phyloP scores from a whole-genome alignment of 2,113 vertebrate genomes.

The Halichoeres trimaculatus region DNA sequence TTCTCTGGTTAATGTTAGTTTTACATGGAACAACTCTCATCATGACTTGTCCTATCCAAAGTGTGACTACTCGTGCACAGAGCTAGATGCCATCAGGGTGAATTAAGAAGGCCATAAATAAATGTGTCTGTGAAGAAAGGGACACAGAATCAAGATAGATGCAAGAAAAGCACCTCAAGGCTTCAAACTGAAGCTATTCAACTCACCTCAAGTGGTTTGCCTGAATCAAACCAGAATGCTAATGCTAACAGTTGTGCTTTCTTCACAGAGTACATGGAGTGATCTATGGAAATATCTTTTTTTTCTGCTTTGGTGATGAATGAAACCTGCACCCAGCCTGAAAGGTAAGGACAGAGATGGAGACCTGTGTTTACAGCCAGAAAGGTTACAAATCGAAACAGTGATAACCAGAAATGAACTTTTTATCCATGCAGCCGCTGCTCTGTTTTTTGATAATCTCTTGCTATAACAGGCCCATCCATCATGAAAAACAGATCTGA shows the following conservation, averaged over 20 bases:
- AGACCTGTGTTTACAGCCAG: conserved; percentile 40
- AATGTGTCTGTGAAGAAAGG: conserved; percentile 49
- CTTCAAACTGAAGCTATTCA: conserved; percentile 46
- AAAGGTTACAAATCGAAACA: conserved; percentile 59
- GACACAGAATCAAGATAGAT: conserved; percentile 49
- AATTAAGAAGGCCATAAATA: conserved; percentile 61
- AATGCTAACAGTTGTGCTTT: conserved; percentile 54
- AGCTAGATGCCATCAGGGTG: conserved; percentile 48
- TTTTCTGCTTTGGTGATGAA: conserved; percentile 64
- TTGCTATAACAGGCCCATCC: conserved; percentile 5
- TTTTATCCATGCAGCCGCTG: conserved; percentile 29
- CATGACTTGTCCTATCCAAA: conserved; percentile 38
- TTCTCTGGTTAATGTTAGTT: conserved; percentile 42
- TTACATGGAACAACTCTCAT: conserved; percentile 41
- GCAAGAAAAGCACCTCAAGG: conserved; percentile 30
- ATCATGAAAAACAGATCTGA: conserved; percentile 31
- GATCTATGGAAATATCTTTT: conserved; percentile 63
- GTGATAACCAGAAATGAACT: conserved; percentile 58
- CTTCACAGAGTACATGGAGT: conserved; percentile 40
- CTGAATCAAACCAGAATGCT: conserved; percentile 5
- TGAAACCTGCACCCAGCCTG: conserved; percentile 55
- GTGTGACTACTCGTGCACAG: conserved; percentile 22
- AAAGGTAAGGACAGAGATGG: conserved; percentile 60
- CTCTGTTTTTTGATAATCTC: conserved; percentile 41
- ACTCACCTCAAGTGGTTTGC: conserved; percentile 45